Conservation (phyloP, 2,888 invertebrate genomes). For the Aelia acuminata region DNA sequence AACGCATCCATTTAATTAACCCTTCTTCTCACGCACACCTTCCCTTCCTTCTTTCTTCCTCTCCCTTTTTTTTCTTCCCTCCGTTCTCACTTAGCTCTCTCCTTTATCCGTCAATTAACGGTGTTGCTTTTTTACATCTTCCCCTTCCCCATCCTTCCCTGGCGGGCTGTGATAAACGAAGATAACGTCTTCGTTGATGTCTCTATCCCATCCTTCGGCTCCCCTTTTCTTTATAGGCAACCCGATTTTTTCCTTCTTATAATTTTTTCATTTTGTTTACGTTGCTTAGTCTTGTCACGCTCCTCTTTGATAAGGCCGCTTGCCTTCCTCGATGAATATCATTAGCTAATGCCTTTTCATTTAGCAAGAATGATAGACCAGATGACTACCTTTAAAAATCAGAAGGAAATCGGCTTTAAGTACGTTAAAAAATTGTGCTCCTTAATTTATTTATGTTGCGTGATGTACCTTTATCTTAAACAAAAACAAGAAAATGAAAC, state of each 20-base stretch:
- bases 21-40: neutral
- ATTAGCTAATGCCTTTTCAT: neutral
- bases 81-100: neutral
- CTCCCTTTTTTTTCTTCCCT: neutral
- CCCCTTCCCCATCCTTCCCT: too few relatives aligned
- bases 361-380: too few relatives aligned
- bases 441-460: too few relatives aligned
- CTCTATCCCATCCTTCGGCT: conserved; percentile 22
- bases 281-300: neutral
- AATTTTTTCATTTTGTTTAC: conserved; percentile 13
- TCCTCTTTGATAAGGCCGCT: neutral
- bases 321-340: neutral
- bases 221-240: neutral
- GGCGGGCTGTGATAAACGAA: conserved; percentile 44
- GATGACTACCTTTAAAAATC: too few relatives aligned
- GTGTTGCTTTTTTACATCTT: conserved; percentile 53
- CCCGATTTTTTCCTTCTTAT: conserved; percentile 1
- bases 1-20: conserved; percentile 50
- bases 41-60: neutral
- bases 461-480: too few relatives aligned
- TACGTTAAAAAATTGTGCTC: too few relatives aligned
- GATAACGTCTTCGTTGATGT: conserved; percentile 53
- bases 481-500: too few relatives aligned
- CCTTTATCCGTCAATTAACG: conserved; percentile 58
- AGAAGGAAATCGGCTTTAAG: neutral